These are phyloP conservation scores for Strigamia crassipes DNA, from an alignment of 2,888 invertebrate species.

Conservation along the genomic window DNA sequence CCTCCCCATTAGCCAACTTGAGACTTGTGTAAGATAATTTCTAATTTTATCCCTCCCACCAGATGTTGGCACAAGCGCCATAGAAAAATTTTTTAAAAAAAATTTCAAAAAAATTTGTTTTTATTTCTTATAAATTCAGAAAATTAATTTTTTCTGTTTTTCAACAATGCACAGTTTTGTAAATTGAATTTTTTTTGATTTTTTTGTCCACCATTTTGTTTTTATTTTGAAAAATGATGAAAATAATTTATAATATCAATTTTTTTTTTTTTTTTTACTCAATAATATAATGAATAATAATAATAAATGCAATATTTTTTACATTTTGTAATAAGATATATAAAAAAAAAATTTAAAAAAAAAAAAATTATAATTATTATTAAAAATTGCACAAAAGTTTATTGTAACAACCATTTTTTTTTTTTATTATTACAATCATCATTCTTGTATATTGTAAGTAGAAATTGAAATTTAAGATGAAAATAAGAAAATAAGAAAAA, in stretches of 20 bases:
- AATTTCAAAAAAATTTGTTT: too few species aligned
- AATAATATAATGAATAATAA: neutral
- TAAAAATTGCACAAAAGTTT: conserved; percentile 17
- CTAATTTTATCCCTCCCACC: conserved; percentile 15
- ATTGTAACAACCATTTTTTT: conserved; percentile 7
- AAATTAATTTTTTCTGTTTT: neutral
- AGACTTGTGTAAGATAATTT: conserved; percentile 14
- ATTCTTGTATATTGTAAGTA: conserved; percentile 30
- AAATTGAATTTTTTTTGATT: too few species aligned
- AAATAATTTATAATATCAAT: conserved; percentile 8
- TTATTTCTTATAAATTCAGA: too few species aligned
- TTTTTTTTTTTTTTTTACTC: too few species aligned
- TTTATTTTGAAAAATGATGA: conserved; percentile 7
- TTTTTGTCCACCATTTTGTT: too few species aligned
- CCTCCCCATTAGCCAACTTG: conserved; percentile 11
- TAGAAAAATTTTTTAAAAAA: too few species aligned
- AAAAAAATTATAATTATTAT: too few species aligned
- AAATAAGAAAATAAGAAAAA: neutral
- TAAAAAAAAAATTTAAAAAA: neutral
- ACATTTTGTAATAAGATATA: neutral
- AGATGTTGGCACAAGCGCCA: neutral
- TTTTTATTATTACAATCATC: neutral
- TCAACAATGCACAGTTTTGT: neutral
- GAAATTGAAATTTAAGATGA: conserved; percentile 2
- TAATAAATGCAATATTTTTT: conserved; percentile 19